These are phyloP conservation scores for Papilio aristodemus DNA, from an alignment of 1,140 invertebrate genomes.

Conservation along the genomic window DNA sequence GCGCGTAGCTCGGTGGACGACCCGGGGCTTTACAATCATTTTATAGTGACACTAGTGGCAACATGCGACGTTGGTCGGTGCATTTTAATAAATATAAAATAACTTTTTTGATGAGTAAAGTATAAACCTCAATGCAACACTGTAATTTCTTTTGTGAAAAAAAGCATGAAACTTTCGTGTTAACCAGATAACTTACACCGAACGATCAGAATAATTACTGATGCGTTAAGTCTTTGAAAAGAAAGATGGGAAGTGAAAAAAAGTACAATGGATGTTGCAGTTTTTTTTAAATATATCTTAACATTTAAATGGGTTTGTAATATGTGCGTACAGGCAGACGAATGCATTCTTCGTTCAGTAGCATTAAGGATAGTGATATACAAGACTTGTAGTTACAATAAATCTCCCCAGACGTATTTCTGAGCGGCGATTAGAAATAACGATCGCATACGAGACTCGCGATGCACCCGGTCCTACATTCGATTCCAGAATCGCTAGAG, in stretches of 20 bases:
- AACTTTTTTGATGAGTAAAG: no score
- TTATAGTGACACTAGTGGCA: slow-evolving; percentile 49
- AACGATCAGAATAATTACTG: no score
- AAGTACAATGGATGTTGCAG: no score
- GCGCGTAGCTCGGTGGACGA: slow-evolving; percentile 53
- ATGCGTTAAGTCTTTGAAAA: no score
- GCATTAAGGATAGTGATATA: slow-evolving; percentile 25
- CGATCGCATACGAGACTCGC: slow-evolving; percentile 47
- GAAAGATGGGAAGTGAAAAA: no score
- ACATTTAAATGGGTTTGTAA: no score
- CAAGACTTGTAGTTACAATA: slow-evolving; percentile 51
- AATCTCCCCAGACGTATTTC: slow-evolving; percentile 65
- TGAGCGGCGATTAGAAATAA: slow-evolving; percentile 59
- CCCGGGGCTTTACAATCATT: slow-evolving; percentile 53
- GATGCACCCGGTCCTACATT: slow-evolving; percentile 56
- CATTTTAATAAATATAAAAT: no score
- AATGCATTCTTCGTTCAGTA: background rate
- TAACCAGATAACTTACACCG: no score
- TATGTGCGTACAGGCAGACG: slow-evolving; percentile 38
- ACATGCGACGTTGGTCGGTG: background rate
- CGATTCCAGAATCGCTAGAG: slow-evolving; percentile 43
- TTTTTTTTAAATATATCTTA: no score
- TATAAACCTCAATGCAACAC: no score
- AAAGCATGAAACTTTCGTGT: no score
- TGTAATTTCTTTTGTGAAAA: no score